Conservation (phyloP, 1,140 invertebrate genomes). For the Subanguina moxae region DNA sequence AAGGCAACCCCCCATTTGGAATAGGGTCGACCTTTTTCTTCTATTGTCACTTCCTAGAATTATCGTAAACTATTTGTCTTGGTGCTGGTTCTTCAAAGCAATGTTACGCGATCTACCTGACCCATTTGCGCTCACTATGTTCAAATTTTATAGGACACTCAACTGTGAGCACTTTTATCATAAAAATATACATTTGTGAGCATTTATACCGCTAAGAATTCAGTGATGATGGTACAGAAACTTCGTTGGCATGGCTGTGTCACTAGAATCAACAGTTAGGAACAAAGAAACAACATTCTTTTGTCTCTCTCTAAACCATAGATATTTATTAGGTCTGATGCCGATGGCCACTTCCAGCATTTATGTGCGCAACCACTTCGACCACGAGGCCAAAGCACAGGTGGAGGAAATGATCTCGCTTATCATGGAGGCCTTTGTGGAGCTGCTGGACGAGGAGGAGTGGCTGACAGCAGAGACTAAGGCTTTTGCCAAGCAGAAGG, state of each 20-base stretch:
- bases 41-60: slow-evolving; percentile 28
- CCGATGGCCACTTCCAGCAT: slow-evolving; percentile 58
- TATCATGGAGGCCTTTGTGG: slow-evolving; percentile 80
- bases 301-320: too few relatives aligned
- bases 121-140: slow-evolving; percentile 58
- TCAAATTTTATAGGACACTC: slow-evolving; percentile 57
- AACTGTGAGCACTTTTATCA: too few relatives aligned
- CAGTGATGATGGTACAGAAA: slow-evolving; percentile 59
- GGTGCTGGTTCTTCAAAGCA: slow-evolving; percentile 59
- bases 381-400: slow-evolving; percentile 58
- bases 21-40: too few relatives aligned
- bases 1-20: too few relatives aligned
- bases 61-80: slow-evolving; percentile 54
- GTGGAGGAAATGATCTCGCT: slow-evolving; percentile 71
- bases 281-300: too few relatives aligned
- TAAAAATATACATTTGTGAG: background rate
- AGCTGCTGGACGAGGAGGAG: slow-evolving; percentile 76
- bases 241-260: slow-evolving; percentile 59
- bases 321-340: slow-evolving; percentile 32
- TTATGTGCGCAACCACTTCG: slow-evolving; percentile 58
- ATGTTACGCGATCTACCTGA: slow-evolving; percentile 52
- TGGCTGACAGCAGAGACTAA: slow-evolving; percentile 87
- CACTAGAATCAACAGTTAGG: slow-evolving; percentile 51
- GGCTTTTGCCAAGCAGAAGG: slow-evolving; percentile 72
- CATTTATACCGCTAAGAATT: background rate